A percentile compares a stretch with the other conserved stretches of the same genome.
These are phyloP conservation scores for Clarias gariepinus DNA, from an alignment of 2,113 vertebrate genomes.

Conservation along the genomic window DNA sequence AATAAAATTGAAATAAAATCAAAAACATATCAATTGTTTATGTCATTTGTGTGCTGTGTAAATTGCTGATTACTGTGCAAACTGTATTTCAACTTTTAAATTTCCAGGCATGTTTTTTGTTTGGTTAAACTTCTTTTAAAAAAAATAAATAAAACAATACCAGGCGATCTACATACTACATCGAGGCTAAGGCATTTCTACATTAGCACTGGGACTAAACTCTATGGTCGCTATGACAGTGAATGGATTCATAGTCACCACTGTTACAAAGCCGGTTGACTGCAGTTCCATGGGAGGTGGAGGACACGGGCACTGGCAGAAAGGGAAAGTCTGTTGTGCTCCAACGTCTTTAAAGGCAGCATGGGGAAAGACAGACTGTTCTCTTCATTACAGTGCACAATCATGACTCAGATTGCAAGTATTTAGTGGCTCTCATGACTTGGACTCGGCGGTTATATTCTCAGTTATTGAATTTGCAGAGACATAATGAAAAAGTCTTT, in stretches of 20 bases:
- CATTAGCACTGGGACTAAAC: constrained; percentile 15
- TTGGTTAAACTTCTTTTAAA: constrained; percentile 28
- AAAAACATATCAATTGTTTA: neutral
- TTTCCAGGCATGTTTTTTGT: neutral
- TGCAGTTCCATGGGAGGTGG: constrained; percentile 63
- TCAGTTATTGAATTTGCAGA: neutral
- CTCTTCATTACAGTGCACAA: constrained; percentile 52
- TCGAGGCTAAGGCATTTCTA: neutral
- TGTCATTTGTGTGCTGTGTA: neutral
- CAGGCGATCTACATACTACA: constrained; percentile 29
- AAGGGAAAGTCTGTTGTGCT: constrained; percentile 59
- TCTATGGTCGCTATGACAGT: constrained; percentile 46
- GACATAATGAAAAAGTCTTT: constrained; percentile 6
- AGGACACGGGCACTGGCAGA: constrained; percentile 59
- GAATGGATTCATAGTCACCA: constrained; percentile 68
- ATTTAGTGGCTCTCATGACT: constrained; percentile 8
- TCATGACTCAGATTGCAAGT: constrained; percentile 12
- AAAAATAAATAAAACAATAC: constrained; percentile 44
- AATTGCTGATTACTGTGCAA: neutral
- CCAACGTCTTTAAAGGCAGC: constrained; percentile 64
- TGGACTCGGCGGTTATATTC: neutral
- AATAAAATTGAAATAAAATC: neutral
- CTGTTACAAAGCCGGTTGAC: constrained; percentile 67
- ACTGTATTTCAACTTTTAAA: neutral
- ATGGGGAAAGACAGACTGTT: constrained; percentile 60